Evolutionary conservation across 2,113 vertebrate genomes (phyloP), one percentile per base, ranked within the genome.

Genomic region (Nothocercus nigrocapillus): DNA sequence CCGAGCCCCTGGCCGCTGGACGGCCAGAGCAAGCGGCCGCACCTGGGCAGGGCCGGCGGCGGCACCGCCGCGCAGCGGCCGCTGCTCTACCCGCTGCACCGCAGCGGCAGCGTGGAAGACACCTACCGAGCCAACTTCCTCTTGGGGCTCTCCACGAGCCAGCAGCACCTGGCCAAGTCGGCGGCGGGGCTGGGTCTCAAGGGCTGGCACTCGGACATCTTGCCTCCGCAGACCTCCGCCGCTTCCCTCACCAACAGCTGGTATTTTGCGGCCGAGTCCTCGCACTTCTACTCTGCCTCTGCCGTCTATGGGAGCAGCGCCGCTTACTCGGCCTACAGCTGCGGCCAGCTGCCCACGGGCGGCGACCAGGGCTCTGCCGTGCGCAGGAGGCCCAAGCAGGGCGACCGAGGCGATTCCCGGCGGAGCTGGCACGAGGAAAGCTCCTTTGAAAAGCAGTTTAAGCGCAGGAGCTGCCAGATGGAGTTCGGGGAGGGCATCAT

Each of bases 341-440:
- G 98, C 27, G 77, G 98, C 11, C 98, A 98, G 96, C 97, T 98
- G 90, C 97, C 98, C 81, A 97, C 98, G 0, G 98, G 98, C 47
- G 95, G 97, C 10, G 99, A 99, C 34, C 98, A 94, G 19, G 97
- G 97, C 12, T 96, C 93, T 24, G 97, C 97, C 2, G 99, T 98
- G 81, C 98, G 99, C 45, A 93, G 99, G 83, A 97, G 98, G 66
- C 98, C 98, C 16, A 98, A 98, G 82, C 98, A 98, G 1, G 97
- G 98, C 0, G 98, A 98, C 74, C 95, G 97, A 1, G 98, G 98
- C 0, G 99, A 99, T 97, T 99, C 99, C 0, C 96, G 99, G 86
- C 96, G 99, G 27, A 99, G 99, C 97, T 99, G 99, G 99, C 99
- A 99, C 0, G 99, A 99, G 63, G 99, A 99, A 92, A 99, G 99